Conservation (phyloP, 2,888 invertebrate species). For the Drosophila stalkeri region DNA sequence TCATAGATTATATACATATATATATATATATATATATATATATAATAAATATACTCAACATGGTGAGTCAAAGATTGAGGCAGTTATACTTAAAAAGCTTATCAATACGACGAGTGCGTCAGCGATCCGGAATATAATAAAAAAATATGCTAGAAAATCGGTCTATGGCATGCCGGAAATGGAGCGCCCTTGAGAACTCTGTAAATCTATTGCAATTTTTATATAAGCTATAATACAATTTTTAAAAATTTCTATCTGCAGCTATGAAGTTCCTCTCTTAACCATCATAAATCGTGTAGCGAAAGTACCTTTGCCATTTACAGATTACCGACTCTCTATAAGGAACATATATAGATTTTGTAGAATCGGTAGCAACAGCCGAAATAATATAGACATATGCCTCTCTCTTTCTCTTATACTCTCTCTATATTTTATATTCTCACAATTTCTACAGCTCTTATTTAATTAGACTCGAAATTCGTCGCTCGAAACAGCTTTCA, state of each 20-base stretch:
- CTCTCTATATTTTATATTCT: neutral
- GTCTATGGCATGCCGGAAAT: conserved; percentile 23
- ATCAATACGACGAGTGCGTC: conserved; percentile 48
- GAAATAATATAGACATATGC: neutral
- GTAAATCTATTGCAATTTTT: neutral
- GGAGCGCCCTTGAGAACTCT: conserved; percentile 22
- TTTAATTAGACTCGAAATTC: neutral
- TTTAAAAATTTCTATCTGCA: too few relatives aligned
- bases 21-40: conserved; percentile 44
- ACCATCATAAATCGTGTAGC: neutral
- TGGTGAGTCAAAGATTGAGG: conserved; percentile 55
- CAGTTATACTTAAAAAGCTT: conserved; percentile 50
- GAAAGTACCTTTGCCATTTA: neutral
- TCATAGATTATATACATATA: conserved; percentile 31
- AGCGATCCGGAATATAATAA: conserved; percentile 34
- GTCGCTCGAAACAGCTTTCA: neutral
- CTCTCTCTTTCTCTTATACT: neutral
- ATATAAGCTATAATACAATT: neutral
- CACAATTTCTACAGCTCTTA: neutral
- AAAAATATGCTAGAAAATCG: conserved; percentile 12
- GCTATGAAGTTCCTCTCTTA: neutral
- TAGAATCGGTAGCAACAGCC: neutral
- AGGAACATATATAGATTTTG: neutral
- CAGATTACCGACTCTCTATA: neutral
- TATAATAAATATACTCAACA: conserved; percentile 32